These are phyloP conservation scores for Egretta garzetta DNA, from an alignment of 2,113 vertebrate genomes.

Conservation along the genomic window DNA sequence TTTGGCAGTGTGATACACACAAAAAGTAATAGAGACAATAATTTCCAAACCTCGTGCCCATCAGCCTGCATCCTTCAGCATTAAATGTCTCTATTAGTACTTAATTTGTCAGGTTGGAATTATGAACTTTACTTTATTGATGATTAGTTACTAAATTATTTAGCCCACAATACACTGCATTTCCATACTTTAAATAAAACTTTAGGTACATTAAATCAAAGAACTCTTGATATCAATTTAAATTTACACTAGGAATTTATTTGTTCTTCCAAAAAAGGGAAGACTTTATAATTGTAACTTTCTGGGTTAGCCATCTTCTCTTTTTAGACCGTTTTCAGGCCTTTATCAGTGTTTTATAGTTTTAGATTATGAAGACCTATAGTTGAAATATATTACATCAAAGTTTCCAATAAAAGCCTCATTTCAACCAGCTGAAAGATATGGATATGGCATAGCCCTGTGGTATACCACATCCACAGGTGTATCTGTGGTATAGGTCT, in stretches of 20 bases:
- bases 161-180: background rate
- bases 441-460: background rate
- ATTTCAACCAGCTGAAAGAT: background rate
- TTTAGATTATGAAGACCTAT: background rate
- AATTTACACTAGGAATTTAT: background rate
- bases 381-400: background rate
- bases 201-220: background rate
- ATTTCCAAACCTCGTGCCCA: background rate
- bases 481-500: background rate
- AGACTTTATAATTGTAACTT: background rate
- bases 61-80: background rate
- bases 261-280: background rate
- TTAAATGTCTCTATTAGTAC: background rate
- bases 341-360: background rate
- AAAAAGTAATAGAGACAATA: background rate
- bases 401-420: background rate
- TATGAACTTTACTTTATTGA: background rate
- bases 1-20: background rate
- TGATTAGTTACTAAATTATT: background rate
- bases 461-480: background rate
- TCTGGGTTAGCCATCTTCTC: background rate
- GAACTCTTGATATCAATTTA: background rate
- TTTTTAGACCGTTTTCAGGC: background rate
- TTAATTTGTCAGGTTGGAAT: background rate
- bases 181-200: background rate